Percentiles rank a stretch among this genome's conserved stretches.
phyloP scores from a whole-genome alignment of 1,140 invertebrate species.

The Neodiprion lecontei region DNA sequence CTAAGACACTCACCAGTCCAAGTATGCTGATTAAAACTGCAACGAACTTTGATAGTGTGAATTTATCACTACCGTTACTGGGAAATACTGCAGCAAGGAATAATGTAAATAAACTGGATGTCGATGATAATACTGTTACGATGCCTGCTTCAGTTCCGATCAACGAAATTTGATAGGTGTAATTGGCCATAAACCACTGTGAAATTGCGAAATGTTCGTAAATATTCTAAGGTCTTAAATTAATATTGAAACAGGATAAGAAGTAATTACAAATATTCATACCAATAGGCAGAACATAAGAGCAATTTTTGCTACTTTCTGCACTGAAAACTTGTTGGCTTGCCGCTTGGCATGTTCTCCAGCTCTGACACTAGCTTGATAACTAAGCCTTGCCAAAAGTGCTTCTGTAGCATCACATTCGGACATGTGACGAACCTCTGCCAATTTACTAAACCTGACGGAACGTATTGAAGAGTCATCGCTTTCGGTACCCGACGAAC shows the following conservation, averaged over 20 bases:
- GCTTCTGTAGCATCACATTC: constrained; percentile 85
- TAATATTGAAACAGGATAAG: no score
- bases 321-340: constrained; percentile 74
- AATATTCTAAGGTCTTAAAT: constrained; percentile 14
- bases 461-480: constrained; percentile 80
- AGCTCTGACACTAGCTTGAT: constrained; percentile 79
- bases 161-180: constrained; percentile 81
- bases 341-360: constrained; percentile 71
- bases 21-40: constrained; percentile 79
- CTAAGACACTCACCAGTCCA: constrained; percentile 71
- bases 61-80: constrained; percentile 75
- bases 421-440: constrained; percentile 83
- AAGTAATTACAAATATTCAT: constrained; percentile 46
- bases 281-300: constrained; percentile 82
- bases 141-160: constrained; percentile 77
- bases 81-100: constrained; percentile 83
- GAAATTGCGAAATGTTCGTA: constrained; percentile 41
- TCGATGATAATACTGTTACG: constrained; percentile 82
- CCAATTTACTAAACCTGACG: constrained; percentile 85
- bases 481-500: constrained; percentile 80
- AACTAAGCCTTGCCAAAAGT: constrained; percentile 82
- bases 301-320: constrained; percentile 76
- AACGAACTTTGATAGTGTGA: constrained; percentile 82
- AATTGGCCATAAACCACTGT: constrained; percentile 85
- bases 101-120: constrained; percentile 85